phyloP scores from a whole-genome alignment of 2,113 vertebrate genomes.

The Arizona elegans region DNA sequence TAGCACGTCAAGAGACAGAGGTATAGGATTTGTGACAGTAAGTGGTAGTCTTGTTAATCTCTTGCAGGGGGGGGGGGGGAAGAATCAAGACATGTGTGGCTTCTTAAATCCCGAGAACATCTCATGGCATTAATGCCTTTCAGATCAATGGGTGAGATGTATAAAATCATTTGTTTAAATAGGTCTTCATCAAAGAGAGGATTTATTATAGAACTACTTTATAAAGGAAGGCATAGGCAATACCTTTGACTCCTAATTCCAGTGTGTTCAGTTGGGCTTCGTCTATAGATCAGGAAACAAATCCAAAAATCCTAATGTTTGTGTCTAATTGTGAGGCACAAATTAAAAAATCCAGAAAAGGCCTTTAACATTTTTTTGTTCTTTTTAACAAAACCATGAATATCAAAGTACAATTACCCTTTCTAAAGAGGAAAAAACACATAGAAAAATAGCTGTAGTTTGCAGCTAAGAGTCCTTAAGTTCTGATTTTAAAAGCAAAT shows the following conservation, averaged over 20 bases:
- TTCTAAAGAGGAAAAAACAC: background rate
- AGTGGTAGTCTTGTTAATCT: background rate
- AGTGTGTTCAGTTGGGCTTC: background rate
- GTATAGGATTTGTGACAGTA: constrained; percentile 6
- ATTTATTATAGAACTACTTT: background rate
- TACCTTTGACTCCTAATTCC: background rate
- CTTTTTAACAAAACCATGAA: background rate
- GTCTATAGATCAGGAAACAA: background rate
- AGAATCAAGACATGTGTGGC: background rate
- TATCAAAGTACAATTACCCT: background rate
- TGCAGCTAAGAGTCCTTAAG: background rate
- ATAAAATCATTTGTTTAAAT: background rate
- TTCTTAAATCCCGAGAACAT: background rate
- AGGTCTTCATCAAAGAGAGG: background rate
- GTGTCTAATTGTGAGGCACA: background rate
- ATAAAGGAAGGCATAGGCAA: background rate
- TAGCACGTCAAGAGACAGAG: constrained; percentile 6
- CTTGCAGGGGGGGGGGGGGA: too few relatives aligned
- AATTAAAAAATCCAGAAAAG: background rate
- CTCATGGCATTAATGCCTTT: background rate
- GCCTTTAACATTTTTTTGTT: background rate
- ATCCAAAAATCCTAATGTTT: background rate
- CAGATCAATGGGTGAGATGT: background rate
- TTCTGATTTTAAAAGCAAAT: background rate
- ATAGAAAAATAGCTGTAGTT: background rate